Conservation (phyloP, 2,888 invertebrate genomes). For the Entomobrya proxima region DNA sequence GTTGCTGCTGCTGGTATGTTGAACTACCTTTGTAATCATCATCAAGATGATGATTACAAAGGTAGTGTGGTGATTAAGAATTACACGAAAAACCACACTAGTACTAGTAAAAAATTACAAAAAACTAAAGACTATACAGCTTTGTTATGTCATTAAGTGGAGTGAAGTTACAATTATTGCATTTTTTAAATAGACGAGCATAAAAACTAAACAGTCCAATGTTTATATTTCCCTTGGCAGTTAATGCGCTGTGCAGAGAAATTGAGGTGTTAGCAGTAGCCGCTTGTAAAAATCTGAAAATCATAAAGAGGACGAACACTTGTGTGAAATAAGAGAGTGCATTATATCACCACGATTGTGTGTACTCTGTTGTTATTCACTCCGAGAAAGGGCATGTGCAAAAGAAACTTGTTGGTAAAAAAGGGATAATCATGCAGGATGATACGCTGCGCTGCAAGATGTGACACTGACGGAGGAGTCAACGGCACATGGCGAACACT, state of each 20-base stretch:
- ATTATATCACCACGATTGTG: slow-evolving; percentile 15
- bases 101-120: no score
- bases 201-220: no score
- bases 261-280: no score
- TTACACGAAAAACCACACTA: slow-evolving; percentile 36
- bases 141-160: no score
- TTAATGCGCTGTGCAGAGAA: no score
- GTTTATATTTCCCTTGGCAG: no score
- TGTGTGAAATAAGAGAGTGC: background rate
- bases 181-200: no score
- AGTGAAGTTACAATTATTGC: no score
- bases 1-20: no score
- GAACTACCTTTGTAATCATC: slow-evolving; percentile 3
- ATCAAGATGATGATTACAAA: slow-evolving; percentile 17
- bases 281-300: background rate
- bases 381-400: slow-evolving; percentile 34
- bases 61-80: slow-evolving; percentile 46
- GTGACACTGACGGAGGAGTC: background rate
- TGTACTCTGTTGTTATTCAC: slow-evolving; percentile 38
- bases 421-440: background rate
- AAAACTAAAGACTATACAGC: no score
- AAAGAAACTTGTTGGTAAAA: background rate
- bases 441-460: no score
- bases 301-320: background rate
- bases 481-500: background rate